Evolutionary conservation across 2,113 vertebrate species (phyloP).

Genomic region (Tragelaphus strepsiceros): DNA sequence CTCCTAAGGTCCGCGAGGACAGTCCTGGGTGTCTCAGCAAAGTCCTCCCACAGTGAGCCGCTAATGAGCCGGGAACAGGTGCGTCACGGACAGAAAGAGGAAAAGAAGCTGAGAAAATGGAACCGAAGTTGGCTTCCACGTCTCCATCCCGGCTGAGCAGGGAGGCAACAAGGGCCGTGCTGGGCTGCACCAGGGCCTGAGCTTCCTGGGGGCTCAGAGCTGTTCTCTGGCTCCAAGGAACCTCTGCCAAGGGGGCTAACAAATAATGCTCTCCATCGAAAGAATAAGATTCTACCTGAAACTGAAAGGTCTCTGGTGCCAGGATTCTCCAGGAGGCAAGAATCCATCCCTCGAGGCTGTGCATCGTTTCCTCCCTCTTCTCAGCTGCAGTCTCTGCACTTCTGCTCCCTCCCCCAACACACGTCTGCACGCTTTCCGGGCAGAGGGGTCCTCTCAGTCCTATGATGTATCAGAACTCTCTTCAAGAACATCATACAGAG

Average conservation of each 20-base stretch:
- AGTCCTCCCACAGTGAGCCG: background rate
- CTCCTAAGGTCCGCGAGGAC: background rate
- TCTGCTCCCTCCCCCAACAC: too few species aligned
- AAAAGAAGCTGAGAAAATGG: rapidly evolving
- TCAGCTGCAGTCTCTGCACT: background rate
- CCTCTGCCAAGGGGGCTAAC: background rate
- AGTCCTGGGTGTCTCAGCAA: background rate
- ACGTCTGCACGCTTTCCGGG: background rate
- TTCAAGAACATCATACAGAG: background rate
- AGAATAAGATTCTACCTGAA: background rate
- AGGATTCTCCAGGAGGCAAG: background rate
- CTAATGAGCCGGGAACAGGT: rapidly evolving
- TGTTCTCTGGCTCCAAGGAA: background rate
- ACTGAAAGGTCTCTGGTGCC: background rate
- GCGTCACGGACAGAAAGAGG: rapidly evolving
- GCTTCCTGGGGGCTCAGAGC: background rate
- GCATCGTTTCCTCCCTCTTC: background rate
- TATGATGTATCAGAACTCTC: background rate
- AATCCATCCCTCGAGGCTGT: background rate
- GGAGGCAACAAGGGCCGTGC: too few species aligned
- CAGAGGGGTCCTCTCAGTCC: too few species aligned
- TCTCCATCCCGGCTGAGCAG: background rate
- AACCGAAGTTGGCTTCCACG: rapidly evolving
- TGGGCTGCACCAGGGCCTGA: rapidly evolving
- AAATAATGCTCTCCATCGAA: background rate